Conservation (phyloP, 2,113 vertebrate species). For the Grammomys dolichurus region DNA sequence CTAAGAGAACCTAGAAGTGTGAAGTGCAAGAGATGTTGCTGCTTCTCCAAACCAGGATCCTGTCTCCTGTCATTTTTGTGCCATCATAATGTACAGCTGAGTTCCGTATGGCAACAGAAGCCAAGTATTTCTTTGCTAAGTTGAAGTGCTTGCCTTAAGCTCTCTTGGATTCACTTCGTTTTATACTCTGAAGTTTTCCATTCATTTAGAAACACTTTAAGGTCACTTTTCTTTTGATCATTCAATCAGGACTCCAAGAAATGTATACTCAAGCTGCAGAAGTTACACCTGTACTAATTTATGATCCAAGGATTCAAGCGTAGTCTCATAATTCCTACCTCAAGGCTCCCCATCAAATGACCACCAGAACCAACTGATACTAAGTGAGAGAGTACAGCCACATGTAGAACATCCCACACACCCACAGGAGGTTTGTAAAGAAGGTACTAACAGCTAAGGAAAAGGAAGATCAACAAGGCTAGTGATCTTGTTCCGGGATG, state of each 20-base stretch:
- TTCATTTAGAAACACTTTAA: not conserved
- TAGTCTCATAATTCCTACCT: not conserved
- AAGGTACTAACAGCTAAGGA: not conserved
- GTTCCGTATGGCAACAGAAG: not conserved
- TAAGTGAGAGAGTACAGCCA: rapidly evolving
- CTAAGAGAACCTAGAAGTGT: not conserved
- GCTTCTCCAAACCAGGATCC: not conserved
- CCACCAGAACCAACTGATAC: not conserved
- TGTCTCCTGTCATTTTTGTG: not conserved
- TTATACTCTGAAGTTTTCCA: not conserved
- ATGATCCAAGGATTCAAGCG: not conserved
- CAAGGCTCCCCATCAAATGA: not conserved
- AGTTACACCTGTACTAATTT: not conserved
- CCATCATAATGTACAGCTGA: not conserved
- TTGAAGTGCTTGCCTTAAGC: not conserved
- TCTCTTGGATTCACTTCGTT: not conserved
- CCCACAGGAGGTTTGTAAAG: not conserved
- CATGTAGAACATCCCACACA: not conserved
- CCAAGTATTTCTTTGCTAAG: not conserved
- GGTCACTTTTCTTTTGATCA: not conserved
- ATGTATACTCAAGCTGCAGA: not conserved
- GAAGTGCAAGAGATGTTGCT: not conserved
- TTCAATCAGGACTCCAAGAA: not conserved
- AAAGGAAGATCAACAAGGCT: not conserved
- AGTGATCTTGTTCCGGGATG: not conserved